A percentile compares a stretch with the other conserved stretches of the same genome.
These are phyloP conservation scores for Drosophila fungiperda DNA, from an alignment of 2,888 invertebrate species.

Conservation along the genomic window DNA sequence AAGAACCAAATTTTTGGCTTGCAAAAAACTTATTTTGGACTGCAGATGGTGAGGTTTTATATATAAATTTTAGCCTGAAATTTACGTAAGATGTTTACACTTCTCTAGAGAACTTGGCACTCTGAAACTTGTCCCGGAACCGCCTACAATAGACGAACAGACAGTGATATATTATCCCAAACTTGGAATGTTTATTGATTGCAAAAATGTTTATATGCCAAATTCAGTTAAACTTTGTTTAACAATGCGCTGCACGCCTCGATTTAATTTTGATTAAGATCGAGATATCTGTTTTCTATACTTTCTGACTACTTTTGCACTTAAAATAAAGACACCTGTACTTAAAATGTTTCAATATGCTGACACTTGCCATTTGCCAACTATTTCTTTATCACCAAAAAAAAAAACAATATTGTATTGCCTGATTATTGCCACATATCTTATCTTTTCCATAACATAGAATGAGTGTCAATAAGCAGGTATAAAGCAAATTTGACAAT, in stretches of 20 bases:
- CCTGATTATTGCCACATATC: constrained; percentile 27
- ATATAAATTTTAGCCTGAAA: too few species aligned
- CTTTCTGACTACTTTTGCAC: not conserved
- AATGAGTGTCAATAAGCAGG: not conserved
- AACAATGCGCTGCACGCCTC: not conserved
- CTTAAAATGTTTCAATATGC: not conserved
- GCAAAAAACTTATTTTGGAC: too few species aligned
- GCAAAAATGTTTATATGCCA: not conserved
- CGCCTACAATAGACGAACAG: not conserved
- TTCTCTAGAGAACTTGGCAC: not conserved
- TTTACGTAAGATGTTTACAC: not conserved
- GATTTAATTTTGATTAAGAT: not conserved
- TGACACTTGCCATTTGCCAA: constrained; percentile 8
- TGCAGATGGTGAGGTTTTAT: too few species aligned
- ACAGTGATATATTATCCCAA: too few species aligned
- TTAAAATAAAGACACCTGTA: not conserved
- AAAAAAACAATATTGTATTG: constrained; percentile 15
- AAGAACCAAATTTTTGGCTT: too few species aligned
- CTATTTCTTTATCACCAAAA: constrained; percentile 44
- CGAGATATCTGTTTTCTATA: not conserved
- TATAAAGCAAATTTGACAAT: constrained; percentile 21
- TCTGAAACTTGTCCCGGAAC: too few species aligned
- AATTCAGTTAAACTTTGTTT: not conserved
- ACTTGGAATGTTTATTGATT: too few species aligned
- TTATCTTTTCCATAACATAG: constrained; percentile 32